Conservation (phyloP, 2,888 invertebrate species). For the Caenorhabditis panamensis region DNA sequence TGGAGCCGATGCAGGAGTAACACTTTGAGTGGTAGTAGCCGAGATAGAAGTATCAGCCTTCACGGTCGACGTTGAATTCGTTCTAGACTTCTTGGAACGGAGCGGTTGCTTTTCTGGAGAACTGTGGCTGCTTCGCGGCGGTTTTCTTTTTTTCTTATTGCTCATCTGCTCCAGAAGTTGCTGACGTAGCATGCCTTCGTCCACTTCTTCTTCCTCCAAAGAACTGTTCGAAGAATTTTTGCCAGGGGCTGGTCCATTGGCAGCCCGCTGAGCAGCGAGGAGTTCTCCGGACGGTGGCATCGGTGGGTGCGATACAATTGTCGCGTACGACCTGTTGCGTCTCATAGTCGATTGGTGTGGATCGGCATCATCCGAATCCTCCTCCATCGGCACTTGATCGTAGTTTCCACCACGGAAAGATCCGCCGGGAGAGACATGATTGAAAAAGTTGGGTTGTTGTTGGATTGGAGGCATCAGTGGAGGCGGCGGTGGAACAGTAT, state of each 20-base stretch:
- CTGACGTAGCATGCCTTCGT: not conserved
- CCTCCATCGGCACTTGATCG: conserved; percentile 6
- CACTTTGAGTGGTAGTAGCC: too few species aligned
- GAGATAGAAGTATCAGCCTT: too few species aligned
- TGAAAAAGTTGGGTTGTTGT: not conserved
- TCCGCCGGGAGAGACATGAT: not conserved
- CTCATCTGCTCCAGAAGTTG: not conserved
- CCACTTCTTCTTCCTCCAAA: not conserved
- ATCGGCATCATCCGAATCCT: not conserved
- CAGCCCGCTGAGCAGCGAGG: not conserved
- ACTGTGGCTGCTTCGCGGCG: not conserved
- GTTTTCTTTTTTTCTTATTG: not conserved
- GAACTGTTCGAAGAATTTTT: not conserved
- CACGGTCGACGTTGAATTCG: not conserved
- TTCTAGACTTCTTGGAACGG: not conserved
- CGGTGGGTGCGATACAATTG: not conserved
- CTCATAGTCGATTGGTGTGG: too few species aligned
- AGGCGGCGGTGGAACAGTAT: conserved; percentile 13
- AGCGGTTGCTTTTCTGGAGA: not conserved
- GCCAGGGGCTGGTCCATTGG: not conserved
- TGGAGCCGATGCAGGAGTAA: too few species aligned
- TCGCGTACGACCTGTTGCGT: not conserved
- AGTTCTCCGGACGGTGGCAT: conserved; percentile 16
- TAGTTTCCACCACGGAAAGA: conserved; percentile 3
- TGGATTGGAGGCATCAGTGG: not conserved